A percentile compares a stretch with the other conserved stretches of the same genome.
These are phyloP conservation scores for Coturnix japonica DNA, from an alignment of 2,113 vertebrate species.

Conservation along the genomic window DNA sequence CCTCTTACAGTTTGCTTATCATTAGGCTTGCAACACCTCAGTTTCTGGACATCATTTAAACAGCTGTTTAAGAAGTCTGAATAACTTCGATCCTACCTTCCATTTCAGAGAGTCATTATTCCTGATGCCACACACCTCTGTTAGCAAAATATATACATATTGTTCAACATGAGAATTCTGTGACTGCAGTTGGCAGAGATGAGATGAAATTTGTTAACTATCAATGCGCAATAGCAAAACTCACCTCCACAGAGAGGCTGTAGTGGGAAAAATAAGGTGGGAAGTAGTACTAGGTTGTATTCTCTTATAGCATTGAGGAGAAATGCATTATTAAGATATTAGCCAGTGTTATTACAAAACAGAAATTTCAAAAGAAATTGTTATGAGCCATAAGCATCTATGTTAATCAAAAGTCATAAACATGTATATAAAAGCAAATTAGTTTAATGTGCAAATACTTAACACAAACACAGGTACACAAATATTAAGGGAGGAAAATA, in stretches of 20 bases:
- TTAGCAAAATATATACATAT: neutral
- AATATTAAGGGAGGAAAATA: conserved; percentile 60
- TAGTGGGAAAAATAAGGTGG: neutral
- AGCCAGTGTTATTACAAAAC: neutral
- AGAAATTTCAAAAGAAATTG: neutral
- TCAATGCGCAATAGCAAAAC: neutral
- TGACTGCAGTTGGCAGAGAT: neutral
- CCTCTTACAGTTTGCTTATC: neutral
- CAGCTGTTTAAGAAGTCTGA: neutral
- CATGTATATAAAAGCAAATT: neutral
- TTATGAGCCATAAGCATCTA: neutral
- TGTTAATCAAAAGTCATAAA: neutral
- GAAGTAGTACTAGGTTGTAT: neutral
- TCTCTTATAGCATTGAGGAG: neutral
- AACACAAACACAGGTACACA: conserved; percentile 32
- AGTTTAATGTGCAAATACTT: conserved; percentile 22
- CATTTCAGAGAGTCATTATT: neutral
- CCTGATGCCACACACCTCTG: neutral
- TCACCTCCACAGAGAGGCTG: neutral
- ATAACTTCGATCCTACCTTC: neutral
- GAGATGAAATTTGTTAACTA: neutral
- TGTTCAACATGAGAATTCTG: neutral
- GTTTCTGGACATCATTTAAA: neutral
- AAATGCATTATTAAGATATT: neutral
- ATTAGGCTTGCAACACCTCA: neutral